Percentiles rank a stretch among this genome's conserved stretches.
phyloP scores from a whole-genome alignment of 2,113 vertebrate species.

The Halichoerus grypus region DNA sequence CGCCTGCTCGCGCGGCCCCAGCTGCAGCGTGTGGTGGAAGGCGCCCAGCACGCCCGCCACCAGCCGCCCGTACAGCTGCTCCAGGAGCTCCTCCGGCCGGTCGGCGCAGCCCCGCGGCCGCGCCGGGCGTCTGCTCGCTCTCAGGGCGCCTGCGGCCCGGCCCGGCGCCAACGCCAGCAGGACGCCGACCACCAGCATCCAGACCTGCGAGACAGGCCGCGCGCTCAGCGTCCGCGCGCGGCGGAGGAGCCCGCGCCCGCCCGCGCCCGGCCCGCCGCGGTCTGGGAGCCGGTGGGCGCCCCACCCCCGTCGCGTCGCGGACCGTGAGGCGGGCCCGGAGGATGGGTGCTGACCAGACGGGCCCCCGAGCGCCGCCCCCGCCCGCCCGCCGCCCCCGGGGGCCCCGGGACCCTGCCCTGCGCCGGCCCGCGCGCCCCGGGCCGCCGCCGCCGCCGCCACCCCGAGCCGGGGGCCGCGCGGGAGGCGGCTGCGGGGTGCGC shows the following conservation, averaged over 20 bases:
- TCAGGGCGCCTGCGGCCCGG: constrained; percentile 68
- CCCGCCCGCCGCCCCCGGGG: constrained; percentile 53
- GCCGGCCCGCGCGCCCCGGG: constrained; percentile 8
- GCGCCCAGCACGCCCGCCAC: constrained; percentile 95
- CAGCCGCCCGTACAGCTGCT: constrained; percentile 96
- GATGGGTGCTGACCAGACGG: constrained; percentile 64
- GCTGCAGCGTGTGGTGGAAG: constrained; percentile 96
- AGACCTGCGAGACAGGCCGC: constrained; percentile 78
- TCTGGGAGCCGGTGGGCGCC: background rate
- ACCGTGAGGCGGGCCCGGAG: constrained; percentile 18
- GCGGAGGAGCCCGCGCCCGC: background rate
- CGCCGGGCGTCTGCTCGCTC: constrained; percentile 84
- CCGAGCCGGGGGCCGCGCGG: constrained; percentile 9
- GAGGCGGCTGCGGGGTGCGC: constrained; percentile 45
- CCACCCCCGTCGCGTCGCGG: background rate
- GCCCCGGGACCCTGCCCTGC: background rate
- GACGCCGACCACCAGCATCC: constrained; percentile 65
- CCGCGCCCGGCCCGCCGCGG: background rate
- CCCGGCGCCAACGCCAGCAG: constrained; percentile 83
- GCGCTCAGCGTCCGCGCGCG: constrained; percentile 47
- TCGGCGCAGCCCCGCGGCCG: constrained; percentile 91
- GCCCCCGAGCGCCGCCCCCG: constrained; percentile 65
- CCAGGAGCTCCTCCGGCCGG: constrained; percentile 94
- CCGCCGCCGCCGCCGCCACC: constrained; percentile 63
- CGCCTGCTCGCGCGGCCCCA: constrained; percentile 89